Base-by-base conservation (phyloP, 2,113 vertebrate genomes). In the Strix uralensis region DNA sequence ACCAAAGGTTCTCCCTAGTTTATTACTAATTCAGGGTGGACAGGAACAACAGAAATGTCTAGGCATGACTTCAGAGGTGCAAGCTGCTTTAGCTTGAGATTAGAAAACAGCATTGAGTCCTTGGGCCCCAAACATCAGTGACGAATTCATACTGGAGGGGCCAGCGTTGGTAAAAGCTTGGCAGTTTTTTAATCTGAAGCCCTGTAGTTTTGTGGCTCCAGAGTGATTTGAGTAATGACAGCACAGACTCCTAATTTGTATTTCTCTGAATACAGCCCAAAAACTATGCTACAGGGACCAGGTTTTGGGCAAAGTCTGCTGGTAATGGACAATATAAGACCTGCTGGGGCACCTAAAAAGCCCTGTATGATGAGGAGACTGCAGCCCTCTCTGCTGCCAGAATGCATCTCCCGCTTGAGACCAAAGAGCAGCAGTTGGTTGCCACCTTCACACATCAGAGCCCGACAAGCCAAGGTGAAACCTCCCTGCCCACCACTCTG, bases 91-190 rank as follows among this genome's bases (percentile, higher is more conserved):
- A 52, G 17, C 17, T 32, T 11, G 10, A 13, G 17, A 8, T 22
- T 23, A 36, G n/a, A 27, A 86, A 47, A 3, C n/a, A 36, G 26
- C 71, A 34, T 1, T 1, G 46, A 44, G 25, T 11, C 15, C 54
- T n/a, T 5, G 13, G 42, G 42, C 52, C 15, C 32, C 19, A 27
- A 30, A 15, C 1, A 0, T 6, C 6, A 21, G 4, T 9, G 52
- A 55, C 14, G 4, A 42, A 57, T 36, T 29, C 25, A 6, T 6
- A 26, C 11, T 6, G 21, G n/a, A 32, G 51, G 32, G 51, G 29
- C 38, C 52, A 42, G 52, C 13, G 34, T 4, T 52, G 27, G 34
- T n/a, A 67, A 42, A 20, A n/a, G 16, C 52, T 19, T 26, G 26
- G 57, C 52, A 80, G 40, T 9, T 30, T 42, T 63, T 77, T 11